Conservation (phyloP, 2,113 vertebrate genomes). For the Rutilus rutilus region DNA sequence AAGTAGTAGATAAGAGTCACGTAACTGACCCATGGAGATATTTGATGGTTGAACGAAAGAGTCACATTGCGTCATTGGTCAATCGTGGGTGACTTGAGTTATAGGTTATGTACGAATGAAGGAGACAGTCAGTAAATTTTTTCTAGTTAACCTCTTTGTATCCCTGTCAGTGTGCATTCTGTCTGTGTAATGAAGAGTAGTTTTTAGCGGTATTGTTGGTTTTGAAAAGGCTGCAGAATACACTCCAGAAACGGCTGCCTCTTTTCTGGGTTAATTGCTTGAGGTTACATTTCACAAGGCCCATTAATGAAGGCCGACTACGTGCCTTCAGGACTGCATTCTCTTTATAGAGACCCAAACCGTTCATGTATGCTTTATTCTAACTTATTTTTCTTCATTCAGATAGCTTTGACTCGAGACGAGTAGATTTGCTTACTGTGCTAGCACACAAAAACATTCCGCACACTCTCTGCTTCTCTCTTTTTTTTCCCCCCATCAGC, state of each 20-base stretch:
- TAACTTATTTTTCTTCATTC: not conserved
- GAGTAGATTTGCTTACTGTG: not conserved
- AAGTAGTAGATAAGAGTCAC: not conserved
- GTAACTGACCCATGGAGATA: not conserved
- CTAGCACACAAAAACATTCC: not conserved
- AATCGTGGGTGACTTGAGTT: slow-evolving; percentile 6
- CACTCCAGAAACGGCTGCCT: not conserved
- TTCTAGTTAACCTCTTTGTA: slow-evolving; percentile 29
- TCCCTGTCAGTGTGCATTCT: slow-evolving; percentile 12
- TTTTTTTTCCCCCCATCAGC: not conserved
- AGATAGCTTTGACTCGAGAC: not conserved
- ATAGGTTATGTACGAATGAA: not conserved
- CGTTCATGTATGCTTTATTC: not conserved
- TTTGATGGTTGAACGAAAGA: not conserved
- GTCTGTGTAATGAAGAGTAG: slow-evolving; percentile 29
- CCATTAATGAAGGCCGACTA: slow-evolving; percentile 12
- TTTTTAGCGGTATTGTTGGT: not conserved
- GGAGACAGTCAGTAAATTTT: not conserved
- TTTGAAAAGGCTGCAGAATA: not conserved
- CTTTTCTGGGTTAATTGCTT: slow-evolving; percentile 38
- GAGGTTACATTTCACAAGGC: not conserved
- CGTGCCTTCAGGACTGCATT: not conserved
- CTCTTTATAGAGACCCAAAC: not conserved
- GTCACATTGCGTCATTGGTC: not conserved
- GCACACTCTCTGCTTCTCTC: not conserved